phyloP scores from a whole-genome alignment of 2,888 invertebrate species.

The Chouioia cunea region DNA sequence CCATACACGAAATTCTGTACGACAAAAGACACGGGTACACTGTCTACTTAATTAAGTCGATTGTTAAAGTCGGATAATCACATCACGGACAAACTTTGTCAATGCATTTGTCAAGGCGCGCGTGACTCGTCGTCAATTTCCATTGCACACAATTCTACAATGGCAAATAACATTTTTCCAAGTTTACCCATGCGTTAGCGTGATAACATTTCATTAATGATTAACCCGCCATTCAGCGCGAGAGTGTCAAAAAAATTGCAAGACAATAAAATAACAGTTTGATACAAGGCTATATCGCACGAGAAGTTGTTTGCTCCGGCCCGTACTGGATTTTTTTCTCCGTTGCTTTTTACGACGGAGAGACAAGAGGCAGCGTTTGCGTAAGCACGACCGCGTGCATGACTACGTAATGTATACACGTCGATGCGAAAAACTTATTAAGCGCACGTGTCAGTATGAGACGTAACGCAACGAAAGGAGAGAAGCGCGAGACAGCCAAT shows the following conservation, averaged over 20 bases:
- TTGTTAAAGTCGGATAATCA: no score
- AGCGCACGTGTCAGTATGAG: background rate
- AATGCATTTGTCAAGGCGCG: no score
- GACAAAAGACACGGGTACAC: no score
- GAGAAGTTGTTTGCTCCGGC: conserved; percentile 29
- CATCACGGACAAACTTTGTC: no score
- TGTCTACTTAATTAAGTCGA: no score
- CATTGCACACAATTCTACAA: no score
- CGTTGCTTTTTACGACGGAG: background rate
- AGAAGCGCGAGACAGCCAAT: conserved; percentile 2
- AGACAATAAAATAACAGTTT: background rate
- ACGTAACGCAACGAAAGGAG: no score
- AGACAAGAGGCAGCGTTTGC: conserved; percentile 1
- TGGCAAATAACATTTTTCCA: no score
- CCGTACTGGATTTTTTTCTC: conserved; percentile 11
- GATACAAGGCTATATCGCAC: conserved; percentile 14
- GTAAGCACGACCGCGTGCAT: background rate
- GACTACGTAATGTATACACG: background rate
- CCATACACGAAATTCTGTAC: no score
- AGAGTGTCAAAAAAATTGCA: background rate
- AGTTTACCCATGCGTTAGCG: no score
- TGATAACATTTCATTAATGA: background rate
- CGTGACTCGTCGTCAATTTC: no score
- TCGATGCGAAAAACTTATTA: conserved; percentile 16
- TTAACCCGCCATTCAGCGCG: background rate